Conservation (phyloP, 2,113 vertebrate species). For the Eretmochelys imbricata region DNA sequence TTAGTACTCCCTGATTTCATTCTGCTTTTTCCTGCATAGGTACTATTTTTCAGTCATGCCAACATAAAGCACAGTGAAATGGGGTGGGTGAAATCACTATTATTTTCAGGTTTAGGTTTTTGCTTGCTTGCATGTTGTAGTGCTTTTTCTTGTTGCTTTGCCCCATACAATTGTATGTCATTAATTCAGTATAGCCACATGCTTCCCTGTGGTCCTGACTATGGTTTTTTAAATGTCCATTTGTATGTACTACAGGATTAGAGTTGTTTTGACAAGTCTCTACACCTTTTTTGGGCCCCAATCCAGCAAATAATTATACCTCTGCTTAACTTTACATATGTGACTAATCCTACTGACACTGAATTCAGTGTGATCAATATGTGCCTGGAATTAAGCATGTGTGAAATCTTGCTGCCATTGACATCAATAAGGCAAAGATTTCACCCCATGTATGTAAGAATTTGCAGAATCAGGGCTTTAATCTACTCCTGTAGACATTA, state of each 20-base stretch:
- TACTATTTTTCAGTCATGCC: neutral
- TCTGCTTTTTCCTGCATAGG: neutral
- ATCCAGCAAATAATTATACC: neutral
- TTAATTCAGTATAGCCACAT: neutral
- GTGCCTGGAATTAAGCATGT: neutral
- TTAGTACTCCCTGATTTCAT: constrained; percentile 2
- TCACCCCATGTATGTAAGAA: neutral
- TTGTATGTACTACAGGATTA: neutral
- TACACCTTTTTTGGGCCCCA: neutral
- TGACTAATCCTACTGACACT: neutral
- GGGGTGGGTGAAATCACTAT: neutral
- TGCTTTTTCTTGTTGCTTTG: neutral
- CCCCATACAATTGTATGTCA: neutral
- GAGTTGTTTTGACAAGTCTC: neutral
- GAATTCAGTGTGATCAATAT: neutral
- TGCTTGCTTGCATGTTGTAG: neutral
- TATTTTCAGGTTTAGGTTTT: neutral
- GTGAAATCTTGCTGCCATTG: neutral
- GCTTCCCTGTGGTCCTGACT: neutral
- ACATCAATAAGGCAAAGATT: neutral
- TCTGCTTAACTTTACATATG: neutral
- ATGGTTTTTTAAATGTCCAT: neutral
- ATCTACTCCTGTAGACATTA: neutral
- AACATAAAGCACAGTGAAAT: neutral
- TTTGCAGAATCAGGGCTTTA: neutral